Evolutionary conservation across 2,888 invertebrate genomes (phyloP), one percentile per base, ranked within the genome.

Genomic region (Drosophila formosana): DNA sequence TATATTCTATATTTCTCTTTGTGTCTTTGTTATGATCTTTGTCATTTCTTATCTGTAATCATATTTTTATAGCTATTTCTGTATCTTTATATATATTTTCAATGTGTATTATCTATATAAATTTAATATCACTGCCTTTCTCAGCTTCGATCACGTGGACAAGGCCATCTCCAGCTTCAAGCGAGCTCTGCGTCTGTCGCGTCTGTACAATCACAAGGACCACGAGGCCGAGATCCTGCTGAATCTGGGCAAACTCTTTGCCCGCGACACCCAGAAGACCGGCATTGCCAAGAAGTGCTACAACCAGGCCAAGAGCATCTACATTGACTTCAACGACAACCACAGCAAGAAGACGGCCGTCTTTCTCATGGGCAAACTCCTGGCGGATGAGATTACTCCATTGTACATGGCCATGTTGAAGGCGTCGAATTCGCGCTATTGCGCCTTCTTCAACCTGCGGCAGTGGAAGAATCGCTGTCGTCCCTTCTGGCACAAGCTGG

Each of bases 331-430:
- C 11, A 79, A 81, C 7, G 86, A 91, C 39, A 73, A 62, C 11
- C 75, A 79, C 32, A 84, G 82, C 64, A 80, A 74, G 49, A 87
- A 80, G 63, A 90, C 83, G 41, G 70, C 82, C 4, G 77, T 80
- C 41, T 90, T 88, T 7, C 47, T 90, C 8, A 78, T 89, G 84
- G 90, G 90, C 39, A 90, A 91, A 18, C 64, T 90, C 0, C 73
- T 89, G 67, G 85, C 89, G 3, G 80, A 90, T 30, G 84, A 89
- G 47, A 89, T 91, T 3, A 84, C 88, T 0, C 90, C 90, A 0
- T 69, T 84, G 3, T 89, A 90, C 7, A 88, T 90, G 76, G 87
- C 88, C 58, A 80, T 91, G 80, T 52, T 90, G 0, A 90, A 90
- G 71, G 66, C 74, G 0, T 77, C 81, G 0, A 57, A 52, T 0